Base-by-base conservation (phyloP, 1,140 invertebrate genomes). In the Oedothorax gibbosus region DNA sequence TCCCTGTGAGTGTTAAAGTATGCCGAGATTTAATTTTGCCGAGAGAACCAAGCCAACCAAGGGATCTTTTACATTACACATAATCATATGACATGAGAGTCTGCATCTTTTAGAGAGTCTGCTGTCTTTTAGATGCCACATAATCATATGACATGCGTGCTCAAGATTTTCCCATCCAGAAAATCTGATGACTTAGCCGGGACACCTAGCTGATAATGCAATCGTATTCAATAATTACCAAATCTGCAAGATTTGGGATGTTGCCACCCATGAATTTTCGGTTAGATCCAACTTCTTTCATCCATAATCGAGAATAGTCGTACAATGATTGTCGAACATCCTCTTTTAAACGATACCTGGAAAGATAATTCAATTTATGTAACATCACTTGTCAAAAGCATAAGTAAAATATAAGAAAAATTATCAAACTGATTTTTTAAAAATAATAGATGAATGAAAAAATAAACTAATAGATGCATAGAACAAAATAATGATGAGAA, bases 271-370 rank as follows among this genome's bases (percentile, higher is more conserved):
- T 93, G 88, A 98, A 99, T 57, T 91, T 91, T 87, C 94, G 93
- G 64, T 92, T 92, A 10, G 21, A 21, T 20, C 94, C 93, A 0
- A 99, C 89, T 54, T 92, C 93, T 64, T 90, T 91, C 56, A 94
- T 91, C 96, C 96, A 99, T 56, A 93, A 89, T 88, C 96, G 93
- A 71, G 95, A 94, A 68, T 96, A 95, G 71, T 98, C 95, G 89
- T 98, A 99, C 8, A 99, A 91, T 0, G 96, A 97, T 85, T 94
- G 89, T 9, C 98, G 92, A 10, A 98, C 98, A 90, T 99, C 95
- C 75, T 96, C 94, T 87, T 95, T 95, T 14, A 99, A 91, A 75
- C 94, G 90, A 88, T 99, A 94, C 72, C 95, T 95, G 88, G 10
- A 91, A 49, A 53, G 11, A 71, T 10, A 50, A 12, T 51, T 18